Evolutionary conservation across 92 coral and sea anemone genomes (phyloP).

Genomic region (Porites evermanni): DNA sequence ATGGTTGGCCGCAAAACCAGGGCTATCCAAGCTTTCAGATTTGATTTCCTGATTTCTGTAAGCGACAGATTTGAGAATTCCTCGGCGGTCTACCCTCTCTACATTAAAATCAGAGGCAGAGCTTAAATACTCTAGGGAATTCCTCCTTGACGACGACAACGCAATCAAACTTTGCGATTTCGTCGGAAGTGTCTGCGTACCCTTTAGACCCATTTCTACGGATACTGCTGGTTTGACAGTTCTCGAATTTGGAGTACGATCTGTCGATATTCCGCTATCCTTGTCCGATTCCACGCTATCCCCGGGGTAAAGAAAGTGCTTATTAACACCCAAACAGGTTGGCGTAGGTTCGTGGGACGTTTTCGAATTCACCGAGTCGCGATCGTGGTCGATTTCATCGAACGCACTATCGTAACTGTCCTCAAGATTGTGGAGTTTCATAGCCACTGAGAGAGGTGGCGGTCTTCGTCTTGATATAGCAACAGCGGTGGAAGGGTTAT

Average conservation of each 20-base stretch:
- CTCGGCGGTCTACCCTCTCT: conserved; percentile 65
- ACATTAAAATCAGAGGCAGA: conserved; percentile 17
- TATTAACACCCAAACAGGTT: conserved; percentile 7
- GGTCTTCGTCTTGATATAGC: conserved; percentile 59
- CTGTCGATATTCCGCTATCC: conserved; percentile 91
- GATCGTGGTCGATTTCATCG: conserved; percentile 75
- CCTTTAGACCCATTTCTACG: conserved; percentile 32
- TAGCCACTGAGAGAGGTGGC: conserved; percentile 81
- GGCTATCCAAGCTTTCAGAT: conserved; percentile 71
- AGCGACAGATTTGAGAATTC: conserved; percentile 88
- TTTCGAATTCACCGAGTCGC: conserved; percentile 55
- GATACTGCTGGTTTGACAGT: conserved; percentile 53
- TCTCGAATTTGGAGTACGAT: conserved; percentile 65
- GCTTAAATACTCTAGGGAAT: conserved; percentile 26
- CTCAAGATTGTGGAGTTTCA: conserved; percentile 79
- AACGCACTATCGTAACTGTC: conserved; percentile 93
- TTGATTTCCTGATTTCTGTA: conserved; percentile 85
- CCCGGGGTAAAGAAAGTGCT: conserved; percentile 72
- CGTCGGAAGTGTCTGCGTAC: not conserved
- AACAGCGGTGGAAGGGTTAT: conserved; percentile 15
- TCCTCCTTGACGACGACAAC: conserved; percentile 34
- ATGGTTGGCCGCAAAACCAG: conserved; percentile 14
- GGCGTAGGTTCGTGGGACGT: conserved; percentile 72
- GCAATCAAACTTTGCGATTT: conserved; percentile 78
- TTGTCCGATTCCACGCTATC: conserved; percentile 92